A percentile compares a stretch with the other conserved stretches of the same genome.
These are phyloP conservation scores for Scelioninae gen. 1 DNA, from an alignment of 2,888 invertebrate genomes.

Conservation along the genomic window DNA sequence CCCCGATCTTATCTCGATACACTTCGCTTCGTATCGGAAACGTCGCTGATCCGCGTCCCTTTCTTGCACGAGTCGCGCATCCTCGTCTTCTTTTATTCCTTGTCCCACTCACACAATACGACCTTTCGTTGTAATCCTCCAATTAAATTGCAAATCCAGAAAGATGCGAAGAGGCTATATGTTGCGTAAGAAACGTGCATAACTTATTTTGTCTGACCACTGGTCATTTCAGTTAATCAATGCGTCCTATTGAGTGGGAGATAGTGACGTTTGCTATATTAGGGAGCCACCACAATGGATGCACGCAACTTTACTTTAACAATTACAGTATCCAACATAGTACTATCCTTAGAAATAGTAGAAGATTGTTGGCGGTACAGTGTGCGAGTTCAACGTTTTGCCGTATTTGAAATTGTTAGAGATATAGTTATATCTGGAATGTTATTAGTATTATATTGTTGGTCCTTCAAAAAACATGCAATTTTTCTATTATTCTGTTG, in stretches of 20 bases:
- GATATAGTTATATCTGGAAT: no score
- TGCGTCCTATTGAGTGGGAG: constrained; percentile 28
- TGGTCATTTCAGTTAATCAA: constrained; percentile 43
- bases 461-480: no score
- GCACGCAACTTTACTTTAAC: no score
- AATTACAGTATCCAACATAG: no score
- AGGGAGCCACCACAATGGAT: constrained; percentile 1
- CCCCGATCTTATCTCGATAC: constrained; percentile 59
- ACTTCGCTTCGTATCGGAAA: constrained; percentile 53
- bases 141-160: constrained; percentile 39
- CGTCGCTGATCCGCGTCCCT: constrained; percentile 37
- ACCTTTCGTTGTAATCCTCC: constrained; percentile 37
- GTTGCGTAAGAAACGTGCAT: constrained; percentile 42
- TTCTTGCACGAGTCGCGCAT: constrained; percentile 38
- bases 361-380: no score
- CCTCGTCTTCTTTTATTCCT: constrained; percentile 15
- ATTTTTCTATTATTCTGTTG: no score
- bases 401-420: no score
- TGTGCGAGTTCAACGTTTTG: no score
- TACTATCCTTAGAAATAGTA: no score
- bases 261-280: constrained; percentile 9
- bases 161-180: constrained; percentile 28
- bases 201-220: constrained; percentile 22
- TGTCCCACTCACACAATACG: constrained; percentile 10
- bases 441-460: no score